Base-by-base conservation (phyloP, 2,113 vertebrate genomes). In the Pelodiscus sinensis region DNA sequence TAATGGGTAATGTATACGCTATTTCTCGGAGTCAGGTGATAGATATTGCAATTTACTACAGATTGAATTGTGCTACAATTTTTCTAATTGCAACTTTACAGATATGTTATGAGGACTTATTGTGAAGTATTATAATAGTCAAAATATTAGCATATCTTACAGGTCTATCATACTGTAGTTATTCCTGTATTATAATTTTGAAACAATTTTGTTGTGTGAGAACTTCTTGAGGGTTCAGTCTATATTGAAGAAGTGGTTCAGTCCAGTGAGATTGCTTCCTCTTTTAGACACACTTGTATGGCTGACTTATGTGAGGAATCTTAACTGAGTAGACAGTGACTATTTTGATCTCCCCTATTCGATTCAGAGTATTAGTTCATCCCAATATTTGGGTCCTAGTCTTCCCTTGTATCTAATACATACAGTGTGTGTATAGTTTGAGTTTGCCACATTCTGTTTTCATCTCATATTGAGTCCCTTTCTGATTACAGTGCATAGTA, bases 281-380 rank as follows among this genome's bases (percentile, higher is more conserved):
- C 2, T 44, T 87, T 31, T 56, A 50, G 62, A 92, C 83, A 84
- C 29, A 12, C 75, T 75, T 92, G 38, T 88, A 21, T 75, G 81
- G 10, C 50, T 88, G 55, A 22, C 22, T 79, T 22, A 29, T 90
- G 52, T 55, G 57, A 65, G 57, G 55, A 87, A 0, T 54, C 10
- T 56, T 44, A 52, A 78, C 60, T 29, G 62, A 60, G 6, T 35
- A 35, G 24, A 16, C 25, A 31, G 58, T 9, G 56, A 71, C 65
- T 31, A 12, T 84, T 55, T 65, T 68, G 29, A 51, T 19, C 29
- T 81, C 84, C 52, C 0, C 0, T 4, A 14, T 12, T 13, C 27
- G 6, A 12, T 6, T 2, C 4, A 58, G 57, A 25, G 22, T 25
- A 11, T 62, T 62, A 29, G 58, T 62, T 62, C 29, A 62, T 27